Base-by-base conservation (phyloP, 2,797 vertebrate genomes). In the Phataginus tetradactyla region DNA sequence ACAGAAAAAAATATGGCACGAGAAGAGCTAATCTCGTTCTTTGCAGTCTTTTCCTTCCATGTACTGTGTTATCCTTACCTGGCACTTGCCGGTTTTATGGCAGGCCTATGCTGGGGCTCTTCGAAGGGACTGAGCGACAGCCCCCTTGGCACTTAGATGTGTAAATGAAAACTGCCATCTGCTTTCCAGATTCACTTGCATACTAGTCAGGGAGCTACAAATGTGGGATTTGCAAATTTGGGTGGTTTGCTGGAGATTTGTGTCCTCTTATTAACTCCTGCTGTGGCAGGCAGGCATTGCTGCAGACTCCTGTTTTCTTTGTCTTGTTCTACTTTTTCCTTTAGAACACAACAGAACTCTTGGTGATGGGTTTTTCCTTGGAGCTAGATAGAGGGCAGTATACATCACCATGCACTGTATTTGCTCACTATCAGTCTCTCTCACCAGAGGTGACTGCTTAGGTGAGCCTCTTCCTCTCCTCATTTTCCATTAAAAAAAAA, bases 401-500 rank as follows among this genome's bases (percentile, higher is more conserved):
- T 42, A 20, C 74, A 49, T 79, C 37, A 34, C 59, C 12, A 2
- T 0, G 17, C 2, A 42, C 5, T 11, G 5, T 29, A 0, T 64
- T 72, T 84, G 81, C 55, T 79, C 53, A 4, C 71, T 20, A 27
- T 74, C 29, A 6, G 0, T 25, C 27, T 90, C 59, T 87, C 53
- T 77, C 45, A 86, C 53, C 42, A 83, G 42, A 83, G 79, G n/a
- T 57, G 34, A 71, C 78, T 94, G 86, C 34, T 72, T n/a, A 14
- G n/a, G 49, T 69, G 87, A 42, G 57, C 55, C 11, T n/a, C 37
- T 68, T 25, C 20, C 53, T 11, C 27, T 37, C 53, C 34, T 91
- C 23, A 32, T 29, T 66, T 94, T 96, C 79, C 59, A 29, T 71
- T 78, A 55, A 59, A 81, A 84, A 45, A 83, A 87, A 91, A 66